Conservation (phyloP, 2,797 vertebrate species). For the Brachyrhaphis roseni region DNA sequence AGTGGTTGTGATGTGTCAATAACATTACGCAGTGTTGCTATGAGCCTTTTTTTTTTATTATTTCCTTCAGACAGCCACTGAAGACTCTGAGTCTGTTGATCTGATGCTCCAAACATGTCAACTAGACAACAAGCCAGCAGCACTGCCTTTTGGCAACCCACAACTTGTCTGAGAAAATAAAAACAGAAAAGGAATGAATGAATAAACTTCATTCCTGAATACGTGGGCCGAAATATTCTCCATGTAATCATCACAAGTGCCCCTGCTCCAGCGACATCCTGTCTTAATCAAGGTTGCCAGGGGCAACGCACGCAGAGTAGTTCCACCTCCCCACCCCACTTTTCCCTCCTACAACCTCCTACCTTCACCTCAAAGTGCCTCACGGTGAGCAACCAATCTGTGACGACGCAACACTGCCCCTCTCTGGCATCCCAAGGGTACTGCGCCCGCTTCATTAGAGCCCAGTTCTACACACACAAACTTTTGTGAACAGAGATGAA, state of each 20-base stretch:
- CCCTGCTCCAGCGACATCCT: constrained; percentile 45
- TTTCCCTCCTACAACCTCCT: constrained; percentile 7
- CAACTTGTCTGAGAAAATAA: constrained; percentile 4
- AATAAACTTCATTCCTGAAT: constrained; percentile 23
- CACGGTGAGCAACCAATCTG: background rate
- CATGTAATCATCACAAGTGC: constrained; percentile 66
- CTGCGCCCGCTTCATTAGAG: background rate
- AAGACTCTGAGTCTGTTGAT: constrained; percentile 31
- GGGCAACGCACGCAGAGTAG: constrained; percentile 50
- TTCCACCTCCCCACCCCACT: constrained; percentile 1
- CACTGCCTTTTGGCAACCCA: constrained; percentile 34
- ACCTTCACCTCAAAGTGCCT: background rate
- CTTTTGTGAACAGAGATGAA: constrained; percentile 26
- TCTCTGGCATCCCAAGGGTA: constrained; percentile 28
- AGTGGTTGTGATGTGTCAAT: background rate
- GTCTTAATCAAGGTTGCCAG: constrained; percentile 75
- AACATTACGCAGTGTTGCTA: background rate
- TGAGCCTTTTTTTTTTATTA: background rate
- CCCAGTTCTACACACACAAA: constrained; percentile 34
- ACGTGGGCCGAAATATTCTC: constrained; percentile 57
- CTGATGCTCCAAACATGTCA: constrained; percentile 18
- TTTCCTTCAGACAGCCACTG: background rate
- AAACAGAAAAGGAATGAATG: constrained; percentile 1
- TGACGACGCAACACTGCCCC: constrained; percentile 64
- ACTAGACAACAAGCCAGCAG: background rate